Evolutionary conservation across 1,140 invertebrate species (phyloP).

Genomic region (Zeugodacus cucurbitae): DNA sequence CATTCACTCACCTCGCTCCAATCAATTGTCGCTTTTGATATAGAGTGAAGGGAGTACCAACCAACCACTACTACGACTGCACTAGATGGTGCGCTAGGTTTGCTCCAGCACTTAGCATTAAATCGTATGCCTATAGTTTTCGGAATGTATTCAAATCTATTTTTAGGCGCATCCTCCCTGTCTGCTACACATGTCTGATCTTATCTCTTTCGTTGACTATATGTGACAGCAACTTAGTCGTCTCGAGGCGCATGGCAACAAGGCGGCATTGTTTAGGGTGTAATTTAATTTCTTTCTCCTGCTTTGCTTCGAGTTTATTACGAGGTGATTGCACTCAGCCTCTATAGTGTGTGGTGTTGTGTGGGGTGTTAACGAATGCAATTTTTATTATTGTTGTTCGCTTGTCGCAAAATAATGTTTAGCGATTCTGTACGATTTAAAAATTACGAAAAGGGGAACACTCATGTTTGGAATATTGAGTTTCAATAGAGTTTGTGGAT

Average conservation of each 20-base stretch:
- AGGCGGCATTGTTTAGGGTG: not conserved
- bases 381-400: not conserved
- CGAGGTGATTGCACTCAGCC: not conserved
- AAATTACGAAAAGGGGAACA: too few species aligned
- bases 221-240: not conserved
- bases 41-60: not conserved
- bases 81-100: not conserved
- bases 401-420: not conserved
- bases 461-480: too few species aligned
- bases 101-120: not conserved
- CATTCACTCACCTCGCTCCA: constrained; percentile 20
- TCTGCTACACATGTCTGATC: not conserved
- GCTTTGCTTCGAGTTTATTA: not conserved
- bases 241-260: not conserved
- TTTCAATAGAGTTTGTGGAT: too few species aligned
- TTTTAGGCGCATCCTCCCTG: not conserved
- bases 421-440: not conserved
- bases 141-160: not conserved
- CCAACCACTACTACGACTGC: not conserved
- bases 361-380: not conserved
- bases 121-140: not conserved
- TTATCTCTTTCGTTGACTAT: not conserved
- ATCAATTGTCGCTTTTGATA: not conserved
- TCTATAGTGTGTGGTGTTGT: too few species aligned
- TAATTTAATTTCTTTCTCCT: not conserved